Base-by-base conservation (phyloP, 92 coral and sea anemone species). In the Palythoa heliodiscus region DNA sequence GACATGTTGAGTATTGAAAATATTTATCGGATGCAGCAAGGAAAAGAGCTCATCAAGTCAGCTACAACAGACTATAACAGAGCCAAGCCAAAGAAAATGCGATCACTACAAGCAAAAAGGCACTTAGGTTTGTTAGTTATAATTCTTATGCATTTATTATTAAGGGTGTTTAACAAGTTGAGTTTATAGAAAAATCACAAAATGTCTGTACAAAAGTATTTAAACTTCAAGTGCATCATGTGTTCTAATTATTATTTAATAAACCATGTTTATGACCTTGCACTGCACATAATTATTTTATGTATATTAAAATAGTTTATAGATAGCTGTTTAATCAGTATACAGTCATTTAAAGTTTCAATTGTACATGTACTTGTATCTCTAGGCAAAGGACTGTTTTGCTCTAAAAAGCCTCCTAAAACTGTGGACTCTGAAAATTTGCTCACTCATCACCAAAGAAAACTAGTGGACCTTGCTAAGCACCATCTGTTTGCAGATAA, bases 41-140 rank as follows among this genome's bases (percentile, higher is more conserved):
- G 91, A 63, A 89, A 89, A 29, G 71, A 89, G 58, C 72, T 89
- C 63, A 89, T 89, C 11, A 89, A 89, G 82, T 89, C 90, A 11
- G 87, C 90, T 23, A 82, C 82, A 40, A 87, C 90, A 40, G 87
- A 82, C 52, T 82, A 82, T 37, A 82, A 87, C 83, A 50, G 87
- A 38, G 68, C 87, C 58, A 87, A 82, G 58, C 90, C 90, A 24
- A 82, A 47, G 77, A 82, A 69, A 14, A 74, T 73, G 82, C 48
- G 87, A 63, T 87, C 87, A 52, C 52, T 38, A 20, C 82, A 82
- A 86, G 89, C 89, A 4, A 86, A 69, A 15, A 24, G 70, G 64
- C 74, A 77, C 53, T 23, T 86, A 17, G 87, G 87, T 83, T 50
- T 53, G 66, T 25, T 68, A 14, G 64, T 57, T 57, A 57, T 57